Base-by-base conservation (phyloP, 2,888 invertebrate species). In the Hemicrepidius hirtus region DNA sequence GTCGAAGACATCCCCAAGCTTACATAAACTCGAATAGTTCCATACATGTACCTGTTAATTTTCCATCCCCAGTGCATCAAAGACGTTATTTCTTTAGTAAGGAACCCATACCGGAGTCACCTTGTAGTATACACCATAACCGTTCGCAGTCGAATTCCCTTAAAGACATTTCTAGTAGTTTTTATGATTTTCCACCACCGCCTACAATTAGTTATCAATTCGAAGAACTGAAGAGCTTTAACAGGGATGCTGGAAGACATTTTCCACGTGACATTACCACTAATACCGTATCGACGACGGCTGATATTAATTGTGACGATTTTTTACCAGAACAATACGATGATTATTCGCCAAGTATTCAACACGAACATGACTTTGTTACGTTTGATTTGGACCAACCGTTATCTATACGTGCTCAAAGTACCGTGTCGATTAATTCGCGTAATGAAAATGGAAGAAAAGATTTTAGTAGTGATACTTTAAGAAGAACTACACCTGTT, bases 241-340 rank as follows among this genome's bases (percentile, higher is more conserved):
- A 79, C 62, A 80, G 81, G 68, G 80, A 82, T 64, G 66, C 59
- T 53, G 72, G 67, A 21, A 69, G 62, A 65, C 75, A 67, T 64
- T 86, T 89, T 76, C 88, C 88, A 1, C 89, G 93, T 37, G 92
- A 93, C 75, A 89, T 92, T 24, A 93, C 93, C 71, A 91, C 91
- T 1, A 90, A 92, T 80, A 93, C 93, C 76, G 87, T 93, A 75
- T 92, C 89, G 69, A 92, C 92, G 41, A 92, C 93, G 24, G 90
- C 90, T 16, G 90, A 90, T 79, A 88, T 90, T 37, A 87, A 85
- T 75, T 85, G 85, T 77, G 87, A 87, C 75, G 86, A 86, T 18
- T 83, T 83, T 69, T 75, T 83, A 28, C 80, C 78, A 28, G 88
- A 79, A 16, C 82, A 78, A 35, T 85, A 85, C 76, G 86, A 90